Conservation (phyloP, 2,888 invertebrate species). For the Synanthedon myopaeformis region DNA sequence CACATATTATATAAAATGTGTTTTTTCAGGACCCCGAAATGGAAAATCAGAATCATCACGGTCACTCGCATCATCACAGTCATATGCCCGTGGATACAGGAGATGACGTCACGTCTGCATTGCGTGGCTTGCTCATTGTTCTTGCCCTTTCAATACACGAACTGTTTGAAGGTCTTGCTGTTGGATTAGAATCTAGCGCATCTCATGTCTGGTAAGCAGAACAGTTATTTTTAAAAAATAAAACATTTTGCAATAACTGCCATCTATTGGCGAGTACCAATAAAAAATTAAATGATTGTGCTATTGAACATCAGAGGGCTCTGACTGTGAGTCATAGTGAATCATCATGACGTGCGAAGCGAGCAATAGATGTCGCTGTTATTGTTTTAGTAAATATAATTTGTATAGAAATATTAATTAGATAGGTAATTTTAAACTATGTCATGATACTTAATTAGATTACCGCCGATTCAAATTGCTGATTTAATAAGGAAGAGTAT, state of each 20-base stretch:
- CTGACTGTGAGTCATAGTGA: no score
- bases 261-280: slow-evolving; percentile 21
- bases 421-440: no score
- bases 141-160: slow-evolving; percentile 88
- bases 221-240: slow-evolving; percentile 2
- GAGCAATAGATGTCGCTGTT: no score
- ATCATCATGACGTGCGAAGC: no score
- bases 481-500: no score
- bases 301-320: no score
- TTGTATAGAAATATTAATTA: no score
- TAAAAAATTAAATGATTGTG: not conserved
- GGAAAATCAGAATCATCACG: slow-evolving; percentile 13
- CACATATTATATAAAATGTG: no score
- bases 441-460: no score
- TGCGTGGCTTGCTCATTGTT: slow-evolving; percentile 83
- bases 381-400: no score
- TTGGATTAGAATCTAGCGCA: slow-evolving; percentile 78
- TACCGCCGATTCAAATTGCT: no score
- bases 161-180: slow-evolving; percentile 86
- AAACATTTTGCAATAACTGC: slow-evolving; percentile 2
- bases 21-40: slow-evolving; percentile 36
- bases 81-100: slow-evolving; percentile 49
- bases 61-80: slow-evolving; percentile 48
- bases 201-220: slow-evolving; percentile 46
- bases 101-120: slow-evolving; percentile 62